Evolutionary conservation across 2,797 vertebrate genomes (phyloP).

Genomic region (Champsocephalus esox): DNA sequence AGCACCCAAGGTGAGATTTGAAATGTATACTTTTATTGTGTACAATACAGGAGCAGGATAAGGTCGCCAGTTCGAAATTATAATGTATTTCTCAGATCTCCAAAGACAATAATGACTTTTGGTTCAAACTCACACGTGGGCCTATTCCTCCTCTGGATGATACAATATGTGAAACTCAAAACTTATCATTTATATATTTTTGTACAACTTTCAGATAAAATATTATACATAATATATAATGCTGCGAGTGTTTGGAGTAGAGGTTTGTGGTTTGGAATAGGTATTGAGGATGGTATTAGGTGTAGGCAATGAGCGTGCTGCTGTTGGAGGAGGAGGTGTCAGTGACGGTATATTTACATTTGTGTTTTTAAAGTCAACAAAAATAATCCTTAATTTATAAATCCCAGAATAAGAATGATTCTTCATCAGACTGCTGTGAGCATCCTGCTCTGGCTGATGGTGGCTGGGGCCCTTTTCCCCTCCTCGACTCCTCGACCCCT

Average conservation of each 20-base stretch:
- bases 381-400: background rate
- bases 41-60: no score
- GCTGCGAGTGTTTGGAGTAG: background rate
- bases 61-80: no score
- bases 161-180: background rate
- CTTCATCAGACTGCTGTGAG: background rate
- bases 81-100: no score
- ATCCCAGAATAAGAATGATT: background rate
- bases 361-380: background rate
- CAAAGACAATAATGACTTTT: no score
- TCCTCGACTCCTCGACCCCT: no score
- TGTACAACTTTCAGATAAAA: no score
- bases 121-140: no score
- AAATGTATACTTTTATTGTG: no score
- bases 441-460: background rate
- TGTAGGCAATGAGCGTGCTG: background rate
- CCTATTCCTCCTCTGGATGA: no score
- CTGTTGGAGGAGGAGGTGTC: background rate
- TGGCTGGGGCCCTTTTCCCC: background rate
- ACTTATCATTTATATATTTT: no score
- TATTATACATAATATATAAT: no score
- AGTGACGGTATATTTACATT: background rate
- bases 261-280: background rate
- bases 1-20: no score
- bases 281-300: background rate